Conservation (phyloP, 2,797 vertebrate species). For the Gastrophryne carolinensis region DNA sequence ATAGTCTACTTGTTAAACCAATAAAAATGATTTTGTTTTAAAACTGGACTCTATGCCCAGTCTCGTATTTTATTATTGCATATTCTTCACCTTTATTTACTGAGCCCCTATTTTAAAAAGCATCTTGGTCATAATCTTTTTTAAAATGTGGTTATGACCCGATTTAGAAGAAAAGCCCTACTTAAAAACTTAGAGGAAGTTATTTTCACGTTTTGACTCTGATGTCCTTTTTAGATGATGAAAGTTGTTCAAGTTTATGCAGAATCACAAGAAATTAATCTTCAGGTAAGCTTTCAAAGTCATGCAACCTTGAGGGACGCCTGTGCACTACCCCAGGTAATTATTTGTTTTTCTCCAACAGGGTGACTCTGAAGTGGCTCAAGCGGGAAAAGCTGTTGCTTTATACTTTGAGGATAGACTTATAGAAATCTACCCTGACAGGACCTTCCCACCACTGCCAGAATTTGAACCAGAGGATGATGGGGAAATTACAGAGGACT, state of each 20-base stretch:
- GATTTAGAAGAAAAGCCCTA: conserved; percentile 69
- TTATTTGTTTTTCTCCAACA: conserved; percentile 75
- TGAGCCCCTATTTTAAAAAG: conserved; percentile 42
- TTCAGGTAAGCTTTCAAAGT: conserved; percentile 95
- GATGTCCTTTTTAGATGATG: conserved; percentile 99
- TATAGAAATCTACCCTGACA: conserved; percentile 86
- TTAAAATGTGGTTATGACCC: conserved; percentile 67
- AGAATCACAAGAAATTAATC: conserved; percentile 99
- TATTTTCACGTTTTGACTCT: conserved; percentile 91
- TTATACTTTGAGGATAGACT: conserved; percentile 95
- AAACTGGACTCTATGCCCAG: background rate
- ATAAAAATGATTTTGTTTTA: no score
- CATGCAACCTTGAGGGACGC: conserved; percentile 79
- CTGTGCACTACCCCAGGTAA: conserved; percentile 75
- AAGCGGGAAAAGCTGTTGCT: conserved; percentile 91
- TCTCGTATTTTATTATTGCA: background rate
- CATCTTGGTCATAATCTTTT: conserved; percentile 63
- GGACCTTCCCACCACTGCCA: conserved; percentile 85
- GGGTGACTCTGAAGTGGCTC: conserved; percentile 97
- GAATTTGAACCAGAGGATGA: conserved; percentile 84
- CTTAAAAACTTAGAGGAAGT: conserved; percentile 78
- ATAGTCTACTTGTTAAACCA: no score
- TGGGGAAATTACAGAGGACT: conserved; percentile 88
- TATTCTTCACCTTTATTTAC: background rate
- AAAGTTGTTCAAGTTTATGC: conserved; percentile 99